Evolutionary conservation across 2,113 vertebrate genomes (phyloP).

Genomic region (Rhombomys opimus): DNA sequence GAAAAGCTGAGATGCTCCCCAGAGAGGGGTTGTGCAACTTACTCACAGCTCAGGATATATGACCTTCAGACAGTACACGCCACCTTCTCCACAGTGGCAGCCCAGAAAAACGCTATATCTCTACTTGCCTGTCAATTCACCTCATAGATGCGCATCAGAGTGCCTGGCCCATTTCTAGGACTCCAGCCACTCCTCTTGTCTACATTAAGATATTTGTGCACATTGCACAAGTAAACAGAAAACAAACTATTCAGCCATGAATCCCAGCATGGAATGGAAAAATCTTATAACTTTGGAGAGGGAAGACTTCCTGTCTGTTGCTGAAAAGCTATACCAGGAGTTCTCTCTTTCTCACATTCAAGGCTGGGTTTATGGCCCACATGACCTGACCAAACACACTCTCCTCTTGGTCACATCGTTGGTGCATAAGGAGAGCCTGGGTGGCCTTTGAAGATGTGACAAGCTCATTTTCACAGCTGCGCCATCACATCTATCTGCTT

Average conservation of each 20-base stretch:
- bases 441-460: neutral
- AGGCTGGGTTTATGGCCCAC: neutral
- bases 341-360: neutral
- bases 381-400: neutral
- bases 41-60: neutral
- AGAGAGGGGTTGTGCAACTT: neutral
- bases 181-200: neutral
- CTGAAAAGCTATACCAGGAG: neutral
- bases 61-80: neutral
- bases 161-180: neutral
- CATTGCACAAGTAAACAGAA: conserved; percentile 6
- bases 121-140: neutral
- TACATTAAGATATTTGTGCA: neutral
- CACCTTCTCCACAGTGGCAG: neutral
- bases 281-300: neutral
- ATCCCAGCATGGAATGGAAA: neutral
- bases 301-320: neutral
- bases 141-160: neutral
- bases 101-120: neutral
- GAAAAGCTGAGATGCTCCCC: neutral
- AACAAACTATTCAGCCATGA: neutral
- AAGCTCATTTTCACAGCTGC: neutral
- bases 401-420: neutral
- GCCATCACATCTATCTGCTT: neutral
- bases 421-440: neutral